A percentile compares a stretch with the other conserved stretches of the same genome.
phyloP scores from a whole-genome alignment of 2,888 invertebrate species.

The Phaonia tiefii region DNA sequence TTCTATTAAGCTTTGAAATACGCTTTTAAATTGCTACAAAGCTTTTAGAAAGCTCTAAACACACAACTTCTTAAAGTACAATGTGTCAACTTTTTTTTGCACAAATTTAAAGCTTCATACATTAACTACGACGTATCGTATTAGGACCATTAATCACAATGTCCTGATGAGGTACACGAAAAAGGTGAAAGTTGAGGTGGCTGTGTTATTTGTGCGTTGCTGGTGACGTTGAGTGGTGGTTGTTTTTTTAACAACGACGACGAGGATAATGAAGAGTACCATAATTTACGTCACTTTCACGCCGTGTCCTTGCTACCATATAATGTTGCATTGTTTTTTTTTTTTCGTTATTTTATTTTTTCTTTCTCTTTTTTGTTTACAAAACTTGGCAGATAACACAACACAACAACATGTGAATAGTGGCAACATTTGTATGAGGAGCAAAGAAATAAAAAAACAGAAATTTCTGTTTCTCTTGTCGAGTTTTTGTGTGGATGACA shows the following conservation, averaged over 20 bases:
- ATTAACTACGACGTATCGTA: too few species aligned
- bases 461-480: slow-evolving; percentile 41
- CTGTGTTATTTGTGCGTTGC: background rate
- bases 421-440: background rate
- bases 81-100: too few species aligned
- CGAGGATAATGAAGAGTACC: background rate
- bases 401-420: slow-evolving; percentile 13
- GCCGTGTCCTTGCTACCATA: slow-evolving; percentile 56
- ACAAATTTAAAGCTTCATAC: too few species aligned
- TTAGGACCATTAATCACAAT: too few species aligned
- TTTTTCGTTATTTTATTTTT: too few species aligned
- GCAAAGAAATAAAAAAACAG: slow-evolving; percentile 1
- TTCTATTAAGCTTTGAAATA: too few species aligned
- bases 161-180: too few species aligned
- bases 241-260: background rate
- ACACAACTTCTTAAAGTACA: too few species aligned
- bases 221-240: too few species aligned
- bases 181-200: background rate
- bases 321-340: background rate
- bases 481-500: slow-evolving; percentile 55
- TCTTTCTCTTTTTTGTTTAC: slow-evolving; percentile 3
- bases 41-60: too few species aligned
- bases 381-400: too few species aligned
- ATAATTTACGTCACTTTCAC: slow-evolving; percentile 59
- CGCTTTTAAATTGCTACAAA: too few species aligned